phyloP scores from a whole-genome alignment of 2,797 vertebrate genomes.

The Uromys caudimaculatus region DNA sequence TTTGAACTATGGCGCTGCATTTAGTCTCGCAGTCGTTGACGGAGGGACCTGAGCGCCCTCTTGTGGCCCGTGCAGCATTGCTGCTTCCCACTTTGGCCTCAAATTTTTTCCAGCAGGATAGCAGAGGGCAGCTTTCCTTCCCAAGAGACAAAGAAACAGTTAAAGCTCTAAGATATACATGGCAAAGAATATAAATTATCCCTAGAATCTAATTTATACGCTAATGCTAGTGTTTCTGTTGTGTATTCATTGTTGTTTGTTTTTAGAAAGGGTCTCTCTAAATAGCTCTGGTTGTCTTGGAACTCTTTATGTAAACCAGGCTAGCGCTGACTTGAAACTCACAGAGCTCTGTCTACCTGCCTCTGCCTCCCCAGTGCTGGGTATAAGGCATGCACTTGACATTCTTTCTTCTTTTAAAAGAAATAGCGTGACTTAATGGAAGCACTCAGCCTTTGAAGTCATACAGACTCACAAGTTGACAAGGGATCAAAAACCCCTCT shows the following conservation, averaged over 20 bases:
- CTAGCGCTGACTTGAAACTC: neutral
- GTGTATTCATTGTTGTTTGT: neutral
- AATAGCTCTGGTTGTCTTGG: neutral
- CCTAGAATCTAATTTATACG: neutral
- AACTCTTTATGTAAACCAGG: neutral
- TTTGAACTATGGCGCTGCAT: accelerated
- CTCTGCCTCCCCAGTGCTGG: neutral
- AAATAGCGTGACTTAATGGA: neutral
- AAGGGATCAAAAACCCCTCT: neutral
- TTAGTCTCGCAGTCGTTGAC: neutral
- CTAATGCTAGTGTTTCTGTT: neutral
- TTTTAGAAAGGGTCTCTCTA: neutral
- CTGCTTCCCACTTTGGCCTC: neutral
- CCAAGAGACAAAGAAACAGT: neutral
- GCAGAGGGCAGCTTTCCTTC: neutral
- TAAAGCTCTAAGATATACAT: neutral
- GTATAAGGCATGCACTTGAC: neutral
- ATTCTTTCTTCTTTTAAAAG: constrained; percentile 9
- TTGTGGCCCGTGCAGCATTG: constrained; percentile 27
- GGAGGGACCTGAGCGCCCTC: constrained; percentile 37
- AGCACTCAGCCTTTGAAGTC: neutral
- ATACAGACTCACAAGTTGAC: neutral
- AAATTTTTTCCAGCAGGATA: neutral
- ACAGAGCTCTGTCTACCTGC: neutral
- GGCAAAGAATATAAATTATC: neutral